A percentile compares a stretch with the other conserved stretches of the same genome.
Conservation (phyloP, 2,113 vertebrate genomes). For the Carettochelys insculpta region DNA sequence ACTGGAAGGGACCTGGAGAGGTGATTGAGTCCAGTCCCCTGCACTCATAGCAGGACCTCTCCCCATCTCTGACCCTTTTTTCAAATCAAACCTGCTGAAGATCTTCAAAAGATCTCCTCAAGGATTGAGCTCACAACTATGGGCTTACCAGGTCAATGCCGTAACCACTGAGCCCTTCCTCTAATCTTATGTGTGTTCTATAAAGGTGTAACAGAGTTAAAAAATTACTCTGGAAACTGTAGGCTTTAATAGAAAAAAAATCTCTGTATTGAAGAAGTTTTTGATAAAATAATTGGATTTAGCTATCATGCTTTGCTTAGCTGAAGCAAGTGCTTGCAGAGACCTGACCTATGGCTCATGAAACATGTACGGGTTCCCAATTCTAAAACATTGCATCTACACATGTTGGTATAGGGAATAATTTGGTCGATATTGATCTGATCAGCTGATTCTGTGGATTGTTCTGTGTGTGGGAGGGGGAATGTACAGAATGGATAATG, state of each 20-base stretch:
- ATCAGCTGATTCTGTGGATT: background rate
- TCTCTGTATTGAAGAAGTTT: background rate
- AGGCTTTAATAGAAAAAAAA: background rate
- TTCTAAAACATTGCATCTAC: background rate
- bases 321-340: background rate
- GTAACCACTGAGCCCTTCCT: too few species aligned
- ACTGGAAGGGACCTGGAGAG: too few species aligned
- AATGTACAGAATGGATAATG: background rate
- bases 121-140: too few species aligned
- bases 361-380: background rate
- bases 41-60: too few species aligned
- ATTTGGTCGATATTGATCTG: background rate
- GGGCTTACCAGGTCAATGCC: too few species aligned
- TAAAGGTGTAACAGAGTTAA: background rate
- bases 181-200: too few species aligned
- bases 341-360: conserved; percentile 11
- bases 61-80: too few species aligned
- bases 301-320: background rate
- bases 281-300: background rate
- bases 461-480: background rate
- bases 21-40: too few species aligned
- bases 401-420: background rate
- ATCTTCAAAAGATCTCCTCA: too few species aligned
- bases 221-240: background rate
- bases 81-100: too few species aligned